phyloP scores from a whole-genome alignment of 2,888 invertebrate species.

The Microctonus aethiopoides region DNA sequence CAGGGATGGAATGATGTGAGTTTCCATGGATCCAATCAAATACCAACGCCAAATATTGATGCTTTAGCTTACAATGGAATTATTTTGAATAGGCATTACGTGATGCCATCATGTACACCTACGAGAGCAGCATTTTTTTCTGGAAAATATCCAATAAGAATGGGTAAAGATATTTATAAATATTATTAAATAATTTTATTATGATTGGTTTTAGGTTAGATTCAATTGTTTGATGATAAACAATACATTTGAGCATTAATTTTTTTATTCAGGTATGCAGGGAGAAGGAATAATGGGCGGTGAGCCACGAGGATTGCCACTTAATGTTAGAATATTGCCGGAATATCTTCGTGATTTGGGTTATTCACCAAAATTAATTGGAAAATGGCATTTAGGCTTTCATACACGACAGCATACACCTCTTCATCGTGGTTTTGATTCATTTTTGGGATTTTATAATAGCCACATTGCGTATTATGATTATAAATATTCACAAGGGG shows the following conservation, averaged over 20 bases:
- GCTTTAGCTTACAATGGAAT: conserved; percentile 86
- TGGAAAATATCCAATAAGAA: conserved; percentile 87
- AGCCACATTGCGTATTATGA: conserved; percentile 87
- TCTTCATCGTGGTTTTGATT: conserved; percentile 80
- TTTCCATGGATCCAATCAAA: conserved; percentile 88
- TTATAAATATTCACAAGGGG: conserved; percentile 70
- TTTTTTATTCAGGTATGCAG: conserved; percentile 68
- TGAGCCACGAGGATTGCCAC: conserved; percentile 70
- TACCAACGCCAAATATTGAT: conserved; percentile 91
- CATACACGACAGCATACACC: conserved; percentile 75
- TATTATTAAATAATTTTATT: background rate
- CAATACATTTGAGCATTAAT: background rate
- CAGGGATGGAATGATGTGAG: conserved; percentile 93
- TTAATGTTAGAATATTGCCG: conserved; percentile 69
- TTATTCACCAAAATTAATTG: conserved; percentile 70
- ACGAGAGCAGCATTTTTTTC: conserved; percentile 85
- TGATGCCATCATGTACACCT: conserved; percentile 86
- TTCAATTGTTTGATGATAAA: background rate
- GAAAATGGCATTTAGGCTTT: conserved; percentile 74
- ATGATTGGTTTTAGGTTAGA: background rate
- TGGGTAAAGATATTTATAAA: conserved; percentile 49
- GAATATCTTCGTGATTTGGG: conserved; percentile 69
- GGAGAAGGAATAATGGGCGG: conserved; percentile 69
- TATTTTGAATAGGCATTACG: conserved; percentile 87
- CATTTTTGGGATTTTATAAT: conserved; percentile 87